Percentiles rank a stretch among this genome's conserved stretches.
Evolutionary conservation across 2,113 vertebrate species (phyloP).

Genomic region (Edolisoma coerulescens): DNA sequence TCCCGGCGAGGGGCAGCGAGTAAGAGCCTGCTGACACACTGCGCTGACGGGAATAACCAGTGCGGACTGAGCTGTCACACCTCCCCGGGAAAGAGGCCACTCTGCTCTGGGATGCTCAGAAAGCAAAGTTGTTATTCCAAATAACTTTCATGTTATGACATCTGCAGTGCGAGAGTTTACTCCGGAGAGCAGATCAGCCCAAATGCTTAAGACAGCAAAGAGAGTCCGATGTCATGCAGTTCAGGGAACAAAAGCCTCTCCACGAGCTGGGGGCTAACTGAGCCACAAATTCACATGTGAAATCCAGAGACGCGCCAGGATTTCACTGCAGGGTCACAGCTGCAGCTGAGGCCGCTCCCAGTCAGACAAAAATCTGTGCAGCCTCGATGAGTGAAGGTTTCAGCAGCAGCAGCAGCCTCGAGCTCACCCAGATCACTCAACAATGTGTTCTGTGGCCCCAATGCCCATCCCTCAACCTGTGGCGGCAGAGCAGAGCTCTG

Average conservation of each 20-base stretch:
- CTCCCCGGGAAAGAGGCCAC: rapidly evolving
- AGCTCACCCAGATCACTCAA: not conserved
- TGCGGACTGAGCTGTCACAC: rapidly evolving
- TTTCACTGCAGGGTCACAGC: not conserved
- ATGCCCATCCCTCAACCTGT: not conserved
- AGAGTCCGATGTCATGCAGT: rapidly evolving
- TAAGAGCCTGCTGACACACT: not conserved
- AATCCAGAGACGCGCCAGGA: not conserved
- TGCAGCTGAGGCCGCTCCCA: not conserved
- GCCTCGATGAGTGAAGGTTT: rapidly evolving
- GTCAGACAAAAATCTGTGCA: not conserved
- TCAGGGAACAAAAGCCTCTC: not conserved
- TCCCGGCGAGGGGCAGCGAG: rapidly evolving
- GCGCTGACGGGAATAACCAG: not conserved
- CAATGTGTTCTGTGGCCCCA: rapidly evolving
- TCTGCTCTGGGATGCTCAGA: not conserved
- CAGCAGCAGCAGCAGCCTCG: rapidly evolving
- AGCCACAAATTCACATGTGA: not conserved
- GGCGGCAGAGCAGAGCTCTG: not conserved
- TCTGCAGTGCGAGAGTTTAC: not conserved
- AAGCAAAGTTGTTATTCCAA: not conserved
- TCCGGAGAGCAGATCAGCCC: not conserved
- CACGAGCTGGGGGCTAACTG: no score
- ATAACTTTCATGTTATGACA: no score
- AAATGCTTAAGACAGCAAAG: not conserved